Evolutionary conservation across 2,888 invertebrate genomes (phyloP).

Genomic region (Alviniconcha strummeri): DNA sequence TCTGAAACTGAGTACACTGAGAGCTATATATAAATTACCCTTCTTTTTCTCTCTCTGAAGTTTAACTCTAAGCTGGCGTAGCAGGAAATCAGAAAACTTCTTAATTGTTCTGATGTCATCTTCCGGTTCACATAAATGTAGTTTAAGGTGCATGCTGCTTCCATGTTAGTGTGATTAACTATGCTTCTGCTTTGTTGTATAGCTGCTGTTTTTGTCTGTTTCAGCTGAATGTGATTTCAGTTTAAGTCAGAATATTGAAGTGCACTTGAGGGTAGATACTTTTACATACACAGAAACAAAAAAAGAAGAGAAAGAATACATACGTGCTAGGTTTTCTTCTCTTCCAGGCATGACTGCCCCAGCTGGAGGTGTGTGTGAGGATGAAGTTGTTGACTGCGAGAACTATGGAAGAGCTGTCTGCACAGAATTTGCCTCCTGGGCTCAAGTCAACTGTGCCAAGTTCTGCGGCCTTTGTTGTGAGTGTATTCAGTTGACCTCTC

Average conservation of each 20-base stretch:
- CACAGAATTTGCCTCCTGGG: constrained; percentile 50
- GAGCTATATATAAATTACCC: too few species aligned
- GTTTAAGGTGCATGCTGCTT: too few species aligned
- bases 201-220: background rate
- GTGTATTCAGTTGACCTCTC: background rate
- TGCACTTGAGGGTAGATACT: too few species aligned
- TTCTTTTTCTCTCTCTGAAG: too few species aligned
- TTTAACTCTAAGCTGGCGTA: too few species aligned
- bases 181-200: background rate
- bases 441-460: constrained; percentile 56
- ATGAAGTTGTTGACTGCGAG: constrained; percentile 47
- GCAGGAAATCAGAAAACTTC: too few species aligned
- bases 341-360: background rate
- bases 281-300: background rate
- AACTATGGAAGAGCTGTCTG: constrained; percentile 48
- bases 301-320: background rate
- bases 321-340: background rate
- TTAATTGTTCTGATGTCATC: too few species aligned
- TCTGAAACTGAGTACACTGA: too few species aligned
- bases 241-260: background rate
- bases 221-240: background rate
- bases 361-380: background rate
- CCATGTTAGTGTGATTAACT: too few species aligned
- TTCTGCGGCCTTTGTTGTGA: constrained; percentile 54
- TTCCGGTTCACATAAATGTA: too few species aligned